A percentile compares a stretch with the other conserved stretches of the same genome.
Conservation (phyloP, 2,888 invertebrate species). For the Epinotia demarniana region DNA sequence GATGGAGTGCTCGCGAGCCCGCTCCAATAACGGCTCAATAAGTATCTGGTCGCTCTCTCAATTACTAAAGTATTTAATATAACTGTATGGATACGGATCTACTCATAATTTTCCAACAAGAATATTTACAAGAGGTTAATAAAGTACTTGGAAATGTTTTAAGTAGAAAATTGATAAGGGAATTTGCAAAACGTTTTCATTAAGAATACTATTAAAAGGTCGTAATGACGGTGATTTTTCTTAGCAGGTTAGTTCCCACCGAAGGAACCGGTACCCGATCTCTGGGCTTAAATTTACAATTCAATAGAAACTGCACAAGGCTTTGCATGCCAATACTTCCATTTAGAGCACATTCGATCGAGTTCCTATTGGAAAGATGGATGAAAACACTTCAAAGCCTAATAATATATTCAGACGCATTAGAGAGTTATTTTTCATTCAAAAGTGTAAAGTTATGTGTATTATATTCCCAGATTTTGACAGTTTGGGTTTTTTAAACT, state of each 20-base stretch:
- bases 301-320: slow-evolving; percentile 82
- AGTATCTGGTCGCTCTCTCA: slow-evolving; percentile 62
- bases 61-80: slow-evolving; percentile 57
- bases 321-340: slow-evolving; percentile 83
- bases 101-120: neutral
- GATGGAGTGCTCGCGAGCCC: slow-evolving; percentile 70
- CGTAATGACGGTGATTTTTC: slow-evolving; percentile 36
- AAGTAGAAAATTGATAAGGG: neutral
- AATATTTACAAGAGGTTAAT: neutral
- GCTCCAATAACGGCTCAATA: slow-evolving; percentile 71
- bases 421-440: neutral
- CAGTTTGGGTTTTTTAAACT: too few species aligned
- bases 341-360: slow-evolving; percentile 80
- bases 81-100: slow-evolving; percentile 12
- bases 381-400: slow-evolving; percentile 78
- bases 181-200: neutral
- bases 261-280: slow-evolving; percentile 68
- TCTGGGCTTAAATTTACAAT: slow-evolving; percentile 81
- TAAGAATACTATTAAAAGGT: neutral
- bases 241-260: slow-evolving; percentile 54
- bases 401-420: slow-evolving; percentile 61
- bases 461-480: too few species aligned
- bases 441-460: too few species aligned
- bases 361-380: slow-evolving; percentile 79
- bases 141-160: neutral